phyloP scores from a whole-genome alignment of 2,888 invertebrate genomes.

The Acanthococcus lagerstroemiae region DNA sequence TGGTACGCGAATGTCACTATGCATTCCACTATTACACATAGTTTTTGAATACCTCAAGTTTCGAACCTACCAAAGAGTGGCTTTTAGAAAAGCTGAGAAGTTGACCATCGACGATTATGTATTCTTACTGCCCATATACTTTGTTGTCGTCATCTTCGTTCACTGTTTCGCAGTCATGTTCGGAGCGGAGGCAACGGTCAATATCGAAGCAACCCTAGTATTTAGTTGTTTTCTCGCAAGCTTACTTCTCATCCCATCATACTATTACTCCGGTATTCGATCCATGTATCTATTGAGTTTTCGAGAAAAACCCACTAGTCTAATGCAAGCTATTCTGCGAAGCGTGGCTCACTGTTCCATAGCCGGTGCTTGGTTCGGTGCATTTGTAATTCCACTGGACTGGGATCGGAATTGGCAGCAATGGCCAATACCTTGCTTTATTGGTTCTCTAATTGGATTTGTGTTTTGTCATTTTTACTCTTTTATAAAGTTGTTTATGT shows the following conservation, averaged over 20 bases:
- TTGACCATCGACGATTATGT: conserved; percentile 36
- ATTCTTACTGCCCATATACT: conserved; percentile 2
- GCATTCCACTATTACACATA: not conserved
- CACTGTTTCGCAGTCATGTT: conserved; percentile 55
- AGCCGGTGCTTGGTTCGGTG: conserved; percentile 73
- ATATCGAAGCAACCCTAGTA: conserved; percentile 58
- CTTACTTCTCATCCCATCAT: conserved; percentile 53
- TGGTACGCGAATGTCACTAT: not conserved
- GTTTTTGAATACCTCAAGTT: conserved; percentile 3
- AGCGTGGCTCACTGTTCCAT: conserved; percentile 50
- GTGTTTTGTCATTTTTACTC: not conserved
- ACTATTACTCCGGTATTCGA: conserved; percentile 50
- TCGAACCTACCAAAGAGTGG: not conserved
- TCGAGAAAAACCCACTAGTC: conserved; percentile 44
- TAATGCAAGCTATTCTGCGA: conserved; percentile 35
- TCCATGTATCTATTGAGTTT: conserved; percentile 40
- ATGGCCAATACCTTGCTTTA: conserved; percentile 63
- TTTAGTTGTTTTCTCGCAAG: conserved; percentile 52
- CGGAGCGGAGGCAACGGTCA: conserved; percentile 55
- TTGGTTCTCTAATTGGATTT: conserved; percentile 54
- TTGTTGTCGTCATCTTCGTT: conserved; percentile 47
- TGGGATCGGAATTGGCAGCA: conserved; percentile 86
- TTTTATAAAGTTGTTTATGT: not conserved
- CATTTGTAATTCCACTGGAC: conserved; percentile 75
- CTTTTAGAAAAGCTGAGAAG: not conserved